Base-by-base conservation (phyloP, 2,797 vertebrate genomes). In the Euthynnus affinis region DNA sequence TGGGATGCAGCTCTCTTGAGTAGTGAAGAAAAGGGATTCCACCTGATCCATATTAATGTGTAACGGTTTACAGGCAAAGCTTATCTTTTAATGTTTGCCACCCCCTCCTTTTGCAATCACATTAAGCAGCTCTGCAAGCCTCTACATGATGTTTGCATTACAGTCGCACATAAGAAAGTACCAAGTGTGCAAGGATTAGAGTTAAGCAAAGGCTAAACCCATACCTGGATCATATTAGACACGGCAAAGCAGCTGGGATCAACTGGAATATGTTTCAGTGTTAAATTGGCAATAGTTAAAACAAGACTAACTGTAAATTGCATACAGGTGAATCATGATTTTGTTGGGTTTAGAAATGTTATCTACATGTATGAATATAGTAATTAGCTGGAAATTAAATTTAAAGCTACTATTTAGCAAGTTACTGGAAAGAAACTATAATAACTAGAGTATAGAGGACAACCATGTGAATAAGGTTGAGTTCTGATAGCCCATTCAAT, bases 31-130 rank as follows among this genome's bases (percentile, higher is more conserved):
- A 89, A 71, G 73, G 25, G 71, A 72, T 88, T 87, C 56, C 84
- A 89, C 86, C 90, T 85, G 89, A 93, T 92, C 85, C 78, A 87
- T 84, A 91, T 94, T 92, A 88, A 90, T 88, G 86, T 84, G 88
- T 67, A 88, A 85, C 70, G 73, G 76, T 92, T 92, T 88, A 89
- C 40, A 49, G 77, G 77, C 80, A 67, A 76, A 84, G 88, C 90
- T 89, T 89, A 89, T 93, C 90, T 89, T 93, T 91, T 88, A 89
- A 91, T 87, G 86, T 86, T 80, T 37, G 60, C 67, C 76, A 44
- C 78, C 78, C 85, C 42, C 71, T 69, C 71, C 52, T 58, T 77
- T 80, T 44, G 87, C 89, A 87, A 86, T 91, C 90, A 90, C 85
- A 88, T 90, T 89, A 90, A 90, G 84, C 74, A 70, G 76, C 76